Conservation (phyloP, 2,113 vertebrate species). For the Plectropomus leopardus region DNA sequence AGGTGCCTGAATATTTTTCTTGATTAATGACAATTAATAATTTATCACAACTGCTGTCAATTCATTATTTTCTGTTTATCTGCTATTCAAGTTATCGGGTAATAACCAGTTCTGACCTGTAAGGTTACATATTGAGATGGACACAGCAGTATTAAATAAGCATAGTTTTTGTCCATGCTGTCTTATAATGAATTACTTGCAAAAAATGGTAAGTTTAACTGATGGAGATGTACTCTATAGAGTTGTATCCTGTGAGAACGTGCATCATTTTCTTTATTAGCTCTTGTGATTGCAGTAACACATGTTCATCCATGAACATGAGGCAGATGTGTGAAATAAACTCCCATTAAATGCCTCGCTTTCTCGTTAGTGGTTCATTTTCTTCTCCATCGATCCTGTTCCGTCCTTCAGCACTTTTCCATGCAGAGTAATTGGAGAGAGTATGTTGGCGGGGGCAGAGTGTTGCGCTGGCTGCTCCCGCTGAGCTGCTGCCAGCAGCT, state of each 20-base stretch:
- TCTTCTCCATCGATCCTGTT: conserved; percentile 4
- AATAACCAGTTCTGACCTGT: neutral
- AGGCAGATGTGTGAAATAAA: conserved; percentile 23
- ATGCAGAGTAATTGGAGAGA: conserved; percentile 61
- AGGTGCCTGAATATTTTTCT: too few species aligned
- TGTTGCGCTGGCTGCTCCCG: conserved; percentile 29
- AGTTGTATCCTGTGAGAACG: neutral
- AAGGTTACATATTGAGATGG: neutral
- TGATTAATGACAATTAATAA: neutral
- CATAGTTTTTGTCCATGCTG: neutral
- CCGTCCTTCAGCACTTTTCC: conserved; percentile 47
- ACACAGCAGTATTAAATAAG: neutral
- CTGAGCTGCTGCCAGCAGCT: conserved; percentile 68
- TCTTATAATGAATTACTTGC: neutral
- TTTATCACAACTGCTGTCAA: neutral
- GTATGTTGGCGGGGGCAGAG: conserved; percentile 40
- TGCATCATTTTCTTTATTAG: conserved; percentile 8
- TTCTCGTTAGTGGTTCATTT: conserved; percentile 41
- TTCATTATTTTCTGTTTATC: neutral
- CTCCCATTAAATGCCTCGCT: conserved; percentile 30
- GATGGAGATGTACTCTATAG: neutral
- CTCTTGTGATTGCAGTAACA: conserved; percentile 34
- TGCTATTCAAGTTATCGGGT: neutral
- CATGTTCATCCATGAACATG: conserved; percentile 38
- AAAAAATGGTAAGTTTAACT: neutral